Percentiles rank a stretch among this genome's conserved stretches.
Evolutionary conservation across 2,113 vertebrate genomes (phyloP).

Genomic region (Thalassoma bifasciatum): DNA sequence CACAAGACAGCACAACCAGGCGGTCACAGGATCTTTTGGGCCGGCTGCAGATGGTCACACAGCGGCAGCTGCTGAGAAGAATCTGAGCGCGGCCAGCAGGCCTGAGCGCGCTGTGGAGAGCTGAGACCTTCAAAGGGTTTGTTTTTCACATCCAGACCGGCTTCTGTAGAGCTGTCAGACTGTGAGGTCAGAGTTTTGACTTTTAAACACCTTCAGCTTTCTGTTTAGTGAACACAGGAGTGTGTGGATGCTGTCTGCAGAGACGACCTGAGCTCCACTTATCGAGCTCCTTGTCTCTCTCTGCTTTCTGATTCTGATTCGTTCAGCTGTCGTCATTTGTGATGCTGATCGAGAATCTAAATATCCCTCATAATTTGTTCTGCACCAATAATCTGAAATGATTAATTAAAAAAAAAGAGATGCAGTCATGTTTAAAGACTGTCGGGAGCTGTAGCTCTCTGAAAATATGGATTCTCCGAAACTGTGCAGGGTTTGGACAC

Average conservation of each 20-base stretch:
- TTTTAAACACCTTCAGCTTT: not conserved
- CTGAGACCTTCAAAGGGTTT: not conserved
- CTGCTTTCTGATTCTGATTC: not conserved
- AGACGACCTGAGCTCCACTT: not conserved
- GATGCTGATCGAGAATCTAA: conserved; percentile 17
- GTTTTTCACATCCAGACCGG: not conserved
- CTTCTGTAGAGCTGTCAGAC: not conserved
- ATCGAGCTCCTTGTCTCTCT: not conserved
- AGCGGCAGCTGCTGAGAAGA: conserved; percentile 53
- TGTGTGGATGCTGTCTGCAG: not conserved
- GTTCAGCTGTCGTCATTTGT: not conserved
- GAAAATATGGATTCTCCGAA: not conserved
- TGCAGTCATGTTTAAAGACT: not conserved
- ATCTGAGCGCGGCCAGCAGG: conserved; percentile 42
- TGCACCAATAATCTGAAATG: not conserved
- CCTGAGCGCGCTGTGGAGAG: conserved; percentile 37
- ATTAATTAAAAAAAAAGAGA: conserved; percentile 17
- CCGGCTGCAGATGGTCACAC: conserved; percentile 56
- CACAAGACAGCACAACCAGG: conserved; percentile 28
- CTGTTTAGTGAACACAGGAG: not conserved
- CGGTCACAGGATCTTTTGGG: conserved; percentile 27
- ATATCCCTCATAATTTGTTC: not conserved
- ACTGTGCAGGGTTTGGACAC: conserved; percentile 3
- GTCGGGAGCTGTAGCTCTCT: not conserved
- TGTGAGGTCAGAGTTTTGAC: too few relatives aligned